phyloP scores from a whole-genome alignment of 2,113 vertebrate genomes.

The Cochlearius cochlearius region DNA sequence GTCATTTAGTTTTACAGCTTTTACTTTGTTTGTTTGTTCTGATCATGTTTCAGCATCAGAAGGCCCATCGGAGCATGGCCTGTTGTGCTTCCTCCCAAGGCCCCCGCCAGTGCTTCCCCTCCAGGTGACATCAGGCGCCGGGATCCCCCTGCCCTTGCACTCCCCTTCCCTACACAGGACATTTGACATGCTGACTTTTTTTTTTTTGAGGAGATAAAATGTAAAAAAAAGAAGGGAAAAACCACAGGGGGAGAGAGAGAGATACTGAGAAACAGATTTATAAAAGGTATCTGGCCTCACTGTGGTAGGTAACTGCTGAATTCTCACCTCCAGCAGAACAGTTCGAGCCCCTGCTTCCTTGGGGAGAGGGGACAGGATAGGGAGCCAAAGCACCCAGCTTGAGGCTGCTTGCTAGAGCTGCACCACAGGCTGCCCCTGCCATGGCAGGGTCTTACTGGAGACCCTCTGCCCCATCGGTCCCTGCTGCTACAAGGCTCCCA shows the following conservation, averaged over 20 bases:
- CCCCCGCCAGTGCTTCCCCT: background rate
- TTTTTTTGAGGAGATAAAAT: background rate
- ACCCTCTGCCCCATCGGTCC: background rate
- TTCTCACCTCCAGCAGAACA: background rate
- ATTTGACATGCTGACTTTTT: background rate
- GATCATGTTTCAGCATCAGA: slow-evolving; percentile 32
- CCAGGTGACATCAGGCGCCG: background rate
- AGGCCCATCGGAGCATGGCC: background rate
- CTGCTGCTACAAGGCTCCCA: background rate
- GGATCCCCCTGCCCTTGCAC: background rate
- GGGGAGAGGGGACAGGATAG: background rate
- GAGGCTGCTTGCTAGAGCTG: background rate
- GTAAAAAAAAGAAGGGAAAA: background rate
- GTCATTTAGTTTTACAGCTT: slow-evolving; percentile 53
- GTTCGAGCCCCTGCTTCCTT: background rate
- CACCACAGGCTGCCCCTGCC: background rate
- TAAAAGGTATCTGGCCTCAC: background rate
- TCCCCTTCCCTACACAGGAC: background rate
- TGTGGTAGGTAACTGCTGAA: background rate
- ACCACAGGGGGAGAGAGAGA: background rate
- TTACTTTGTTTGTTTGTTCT: slow-evolving; percentile 61
- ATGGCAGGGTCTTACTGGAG: background rate
- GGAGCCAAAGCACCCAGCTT: background rate
- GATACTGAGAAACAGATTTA: background rate
- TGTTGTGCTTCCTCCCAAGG: background rate